These are phyloP conservation scores for Poliocrania exsul DNA, from an alignment of 2,797 vertebrate species.

Conservation along the genomic window DNA sequence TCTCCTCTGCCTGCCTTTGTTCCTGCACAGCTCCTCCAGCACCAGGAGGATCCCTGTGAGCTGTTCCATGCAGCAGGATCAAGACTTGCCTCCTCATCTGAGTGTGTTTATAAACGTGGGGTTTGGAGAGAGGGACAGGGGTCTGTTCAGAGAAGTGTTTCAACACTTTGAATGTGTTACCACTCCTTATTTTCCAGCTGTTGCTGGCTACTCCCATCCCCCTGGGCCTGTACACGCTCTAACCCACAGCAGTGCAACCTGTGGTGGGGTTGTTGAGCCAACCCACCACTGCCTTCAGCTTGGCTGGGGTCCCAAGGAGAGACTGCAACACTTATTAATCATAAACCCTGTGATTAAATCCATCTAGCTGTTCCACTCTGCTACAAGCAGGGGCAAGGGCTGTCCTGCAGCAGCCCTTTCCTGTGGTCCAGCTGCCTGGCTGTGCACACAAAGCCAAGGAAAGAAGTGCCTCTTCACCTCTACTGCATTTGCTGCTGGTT, in stretches of 20 bases:
- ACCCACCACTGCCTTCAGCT: background rate
- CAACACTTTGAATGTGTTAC: background rate
- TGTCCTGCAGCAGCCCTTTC: background rate
- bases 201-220: conserved; percentile 5
- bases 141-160: background rate
- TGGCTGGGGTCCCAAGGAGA: background rate
- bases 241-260: background rate
- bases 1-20: background rate
- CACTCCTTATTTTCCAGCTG: conserved; percentile 9
- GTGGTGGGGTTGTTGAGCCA: background rate
- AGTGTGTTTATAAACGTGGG: background rate
- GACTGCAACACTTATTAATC: background rate
- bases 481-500: background rate
- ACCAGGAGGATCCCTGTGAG: fast-evolving
- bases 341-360: background rate
- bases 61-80: background rate
- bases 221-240: background rate
- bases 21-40: background rate
- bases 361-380: background rate
- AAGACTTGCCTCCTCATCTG: background rate
- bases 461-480: background rate
- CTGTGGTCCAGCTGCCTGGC: background rate
- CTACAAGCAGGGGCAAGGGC: background rate
- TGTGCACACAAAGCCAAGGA: background rate
- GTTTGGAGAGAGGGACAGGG: background rate